A percentile compares a stretch with the other conserved stretches of the same genome.
Conservation (phyloP, 2,888 invertebrate genomes). For the Drosophila seclusa region DNA sequence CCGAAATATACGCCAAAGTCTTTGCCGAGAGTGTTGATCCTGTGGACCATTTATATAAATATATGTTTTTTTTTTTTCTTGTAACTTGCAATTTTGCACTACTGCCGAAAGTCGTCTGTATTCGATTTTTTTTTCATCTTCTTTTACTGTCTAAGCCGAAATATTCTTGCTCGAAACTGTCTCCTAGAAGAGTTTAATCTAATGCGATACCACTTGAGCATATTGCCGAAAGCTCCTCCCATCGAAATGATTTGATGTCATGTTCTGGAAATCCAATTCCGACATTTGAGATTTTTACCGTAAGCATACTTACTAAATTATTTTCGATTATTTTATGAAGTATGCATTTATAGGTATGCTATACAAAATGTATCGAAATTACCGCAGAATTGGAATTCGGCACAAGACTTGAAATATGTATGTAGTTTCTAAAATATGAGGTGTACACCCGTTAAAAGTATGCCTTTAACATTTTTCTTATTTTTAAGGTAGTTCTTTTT, state of each 20-base stretch:
- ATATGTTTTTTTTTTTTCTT: constrained; percentile 27
- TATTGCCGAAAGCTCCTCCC: constrained; percentile 54
- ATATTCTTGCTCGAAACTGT: constrained; percentile 66
- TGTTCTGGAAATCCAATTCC: constrained; percentile 29
- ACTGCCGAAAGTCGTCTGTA: constrained; percentile 70
- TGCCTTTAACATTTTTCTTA: constrained; percentile 27
- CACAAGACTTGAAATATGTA: constrained; percentile 27
- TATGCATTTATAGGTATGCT: constrained; percentile 21
- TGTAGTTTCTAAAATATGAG: constrained; percentile 44
- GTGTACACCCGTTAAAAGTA: constrained; percentile 48
- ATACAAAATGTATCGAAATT: constrained; percentile 21
- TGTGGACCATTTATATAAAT: constrained; percentile 31
- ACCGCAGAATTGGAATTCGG: constrained; percentile 33
- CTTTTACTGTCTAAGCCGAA: constrained; percentile 64
- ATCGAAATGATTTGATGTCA: constrained; percentile 38
- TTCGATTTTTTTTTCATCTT: constrained; percentile 24
- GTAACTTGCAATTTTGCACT: constrained; percentile 38
- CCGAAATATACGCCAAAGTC: constrained; percentile 77
- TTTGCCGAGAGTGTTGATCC: constrained; percentile 64
- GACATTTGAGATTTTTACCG: constrained; percentile 2
- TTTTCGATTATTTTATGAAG: constrained; percentile 4
- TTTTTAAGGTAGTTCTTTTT: not conserved
- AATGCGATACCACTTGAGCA: constrained; percentile 61
- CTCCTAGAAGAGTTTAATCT: constrained; percentile 41
- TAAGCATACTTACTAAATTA: constrained; percentile 9